These are phyloP conservation scores for Lasioglossum albipes DNA, from an alignment of 1,140 invertebrate species.

Conservation along the genomic window DNA sequence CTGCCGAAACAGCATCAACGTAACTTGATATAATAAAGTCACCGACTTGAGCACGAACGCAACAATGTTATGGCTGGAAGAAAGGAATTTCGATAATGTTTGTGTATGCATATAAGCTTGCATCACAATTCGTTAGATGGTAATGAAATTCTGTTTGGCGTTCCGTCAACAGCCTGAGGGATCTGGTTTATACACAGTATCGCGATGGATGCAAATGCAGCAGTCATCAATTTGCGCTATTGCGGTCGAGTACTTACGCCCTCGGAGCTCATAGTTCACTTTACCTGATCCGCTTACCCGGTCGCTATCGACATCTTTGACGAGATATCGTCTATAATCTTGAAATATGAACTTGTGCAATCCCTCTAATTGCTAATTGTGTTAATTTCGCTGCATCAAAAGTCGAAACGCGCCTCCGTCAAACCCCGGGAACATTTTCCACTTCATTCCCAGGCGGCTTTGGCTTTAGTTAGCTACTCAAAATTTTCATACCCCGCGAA, in stretches of 20 bases:
- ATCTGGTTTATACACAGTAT: constrained; percentile 43
- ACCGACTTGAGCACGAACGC: not conserved
- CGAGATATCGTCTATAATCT: constrained; percentile 16
- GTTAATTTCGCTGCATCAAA: not conserved
- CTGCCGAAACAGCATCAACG: too few relatives aligned
- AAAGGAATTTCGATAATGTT: not conserved
- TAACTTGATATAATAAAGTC: not conserved
- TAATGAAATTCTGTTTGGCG: constrained; percentile 42
- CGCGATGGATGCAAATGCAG: constrained; percentile 48
- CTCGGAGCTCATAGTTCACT: constrained; percentile 54
- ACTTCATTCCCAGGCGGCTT: too few relatives aligned
- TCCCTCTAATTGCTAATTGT: not conserved
- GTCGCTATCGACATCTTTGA: constrained; percentile 41
- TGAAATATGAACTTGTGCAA: not conserved
- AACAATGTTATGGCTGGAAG: too few relatives aligned
- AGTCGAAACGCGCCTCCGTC: not conserved
- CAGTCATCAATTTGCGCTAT: constrained; percentile 55
- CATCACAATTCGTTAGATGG: constrained; percentile 17
- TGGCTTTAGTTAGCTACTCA: too few relatives aligned
- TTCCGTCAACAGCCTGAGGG: constrained; percentile 31
- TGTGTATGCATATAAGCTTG: not conserved
- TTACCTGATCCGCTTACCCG: constrained; percentile 37
- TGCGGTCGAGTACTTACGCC: constrained; percentile 57
- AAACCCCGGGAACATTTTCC: not conserved
- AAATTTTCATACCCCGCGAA: too few relatives aligned